These are phyloP conservation scores for Pangasius sanitwongsei DNA, from an alignment of 2,797 vertebrate species.

Conservation along the genomic window DNA sequence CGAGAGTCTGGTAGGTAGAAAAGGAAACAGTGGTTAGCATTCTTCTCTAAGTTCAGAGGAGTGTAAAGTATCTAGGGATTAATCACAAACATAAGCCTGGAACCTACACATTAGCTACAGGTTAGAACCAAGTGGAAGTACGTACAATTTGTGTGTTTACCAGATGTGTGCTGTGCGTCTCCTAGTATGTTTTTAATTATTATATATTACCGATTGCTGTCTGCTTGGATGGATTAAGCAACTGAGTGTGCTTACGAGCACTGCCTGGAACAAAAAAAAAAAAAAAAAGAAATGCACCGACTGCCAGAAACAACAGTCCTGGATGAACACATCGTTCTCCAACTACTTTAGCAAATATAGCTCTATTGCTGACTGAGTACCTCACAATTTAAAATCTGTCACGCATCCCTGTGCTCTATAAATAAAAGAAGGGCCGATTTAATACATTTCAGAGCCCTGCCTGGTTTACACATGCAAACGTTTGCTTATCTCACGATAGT, in stretches of 20 bases:
- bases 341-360: slow-evolving; percentile 7
- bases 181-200: background rate
- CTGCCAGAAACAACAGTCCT: background rate
- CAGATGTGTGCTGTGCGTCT: background rate
- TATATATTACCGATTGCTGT: background rate
- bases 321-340: slow-evolving; percentile 11
- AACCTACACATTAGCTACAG: background rate
- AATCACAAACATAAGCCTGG: background rate
- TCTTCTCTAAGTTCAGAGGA: background rate
- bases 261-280: background rate
- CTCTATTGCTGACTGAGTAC: background rate
- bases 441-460: background rate
- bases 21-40: background rate
- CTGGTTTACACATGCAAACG: slow-evolving; percentile 3
- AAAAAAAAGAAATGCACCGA: background rate
- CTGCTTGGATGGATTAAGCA: background rate
- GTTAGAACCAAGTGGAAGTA: background rate
- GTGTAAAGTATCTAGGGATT: background rate
- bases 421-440: background rate
- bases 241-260: background rate
- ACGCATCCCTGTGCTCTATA: background rate
- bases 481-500: background rate
- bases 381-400: background rate
- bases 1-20: background rate
- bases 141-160: background rate